phyloP scores from a whole-genome alignment of 2,797 vertebrate species.

The Mormyrops attenuatus region DNA sequence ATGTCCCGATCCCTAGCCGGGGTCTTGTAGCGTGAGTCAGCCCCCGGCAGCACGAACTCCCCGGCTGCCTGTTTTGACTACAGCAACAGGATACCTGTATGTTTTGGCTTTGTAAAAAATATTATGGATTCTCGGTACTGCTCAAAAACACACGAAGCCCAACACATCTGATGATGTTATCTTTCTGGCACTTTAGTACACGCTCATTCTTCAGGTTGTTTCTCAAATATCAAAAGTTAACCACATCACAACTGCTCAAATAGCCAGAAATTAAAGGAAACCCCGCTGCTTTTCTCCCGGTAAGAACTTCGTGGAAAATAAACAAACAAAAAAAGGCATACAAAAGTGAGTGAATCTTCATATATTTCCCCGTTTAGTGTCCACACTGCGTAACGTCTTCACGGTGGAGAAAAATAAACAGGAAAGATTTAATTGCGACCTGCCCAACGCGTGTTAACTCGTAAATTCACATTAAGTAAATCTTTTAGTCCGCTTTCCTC shows the following conservation, averaged over 20 bases:
- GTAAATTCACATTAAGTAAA: not conserved
- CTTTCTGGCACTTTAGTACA: constrained; percentile 26
- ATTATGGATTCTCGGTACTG: constrained; percentile 26
- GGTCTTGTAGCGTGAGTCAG: constrained; percentile 32
- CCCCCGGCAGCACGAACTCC: constrained; percentile 42
- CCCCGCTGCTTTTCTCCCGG: constrained; percentile 15
- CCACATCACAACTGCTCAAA: not conserved
- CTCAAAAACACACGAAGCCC: constrained; percentile 32
- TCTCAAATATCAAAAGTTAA: constrained; percentile 19
- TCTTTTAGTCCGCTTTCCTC: constrained; percentile 12
- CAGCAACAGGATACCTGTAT: constrained; percentile 53
- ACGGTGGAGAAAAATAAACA: constrained; percentile 29
- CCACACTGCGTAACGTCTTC: constrained; percentile 42
- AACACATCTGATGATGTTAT: constrained; percentile 41
- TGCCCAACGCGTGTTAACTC: not conserved
- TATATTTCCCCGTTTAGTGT: constrained; percentile 48
- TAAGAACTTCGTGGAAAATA: constrained; percentile 29
- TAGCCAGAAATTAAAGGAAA: constrained; percentile 12
- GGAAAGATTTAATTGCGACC: constrained; percentile 21
- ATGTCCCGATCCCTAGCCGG: not conserved
- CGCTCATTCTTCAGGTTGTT: constrained; percentile 22
- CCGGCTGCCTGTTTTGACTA: constrained; percentile 44
- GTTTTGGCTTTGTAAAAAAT: constrained; percentile 26
- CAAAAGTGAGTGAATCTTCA: constrained; percentile 33
- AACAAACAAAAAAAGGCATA: constrained; percentile 36